These are phyloP conservation scores for Pseudomyrmex dendroicus DNA, from an alignment of 1,140 invertebrate species.

Conservation along the genomic window DNA sequence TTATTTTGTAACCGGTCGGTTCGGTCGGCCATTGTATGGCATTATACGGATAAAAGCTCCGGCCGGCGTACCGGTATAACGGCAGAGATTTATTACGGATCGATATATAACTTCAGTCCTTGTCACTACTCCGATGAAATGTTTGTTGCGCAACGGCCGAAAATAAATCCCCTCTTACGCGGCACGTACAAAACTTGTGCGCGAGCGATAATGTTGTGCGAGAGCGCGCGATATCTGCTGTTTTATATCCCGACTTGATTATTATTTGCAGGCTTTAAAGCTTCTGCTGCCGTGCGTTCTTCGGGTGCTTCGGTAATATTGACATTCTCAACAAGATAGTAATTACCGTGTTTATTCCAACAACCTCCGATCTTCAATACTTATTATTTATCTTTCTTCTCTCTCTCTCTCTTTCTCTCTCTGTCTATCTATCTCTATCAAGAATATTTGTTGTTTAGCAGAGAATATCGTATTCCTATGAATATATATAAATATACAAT, in stretches of 20 bases:
- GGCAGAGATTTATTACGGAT: constrained; percentile 77
- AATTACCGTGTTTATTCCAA: neutral
- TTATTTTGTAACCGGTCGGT: constrained; percentile 77
- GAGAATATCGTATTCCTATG: neutral
- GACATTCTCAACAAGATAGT: constrained; percentile 19
- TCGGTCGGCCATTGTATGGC: constrained; percentile 72
- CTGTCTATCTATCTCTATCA: neutral
- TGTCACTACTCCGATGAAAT: constrained; percentile 75
- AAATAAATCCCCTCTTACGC: constrained; percentile 74
- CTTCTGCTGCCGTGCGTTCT: neutral
- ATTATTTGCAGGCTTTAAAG: constrained; percentile 14
- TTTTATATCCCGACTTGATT: constrained; percentile 54
- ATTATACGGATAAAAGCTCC: constrained; percentile 78
- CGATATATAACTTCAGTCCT: constrained; percentile 73
- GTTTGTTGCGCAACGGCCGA: constrained; percentile 67
- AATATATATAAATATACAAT: too few species aligned
- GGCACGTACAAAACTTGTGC: constrained; percentile 68
- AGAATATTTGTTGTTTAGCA: neutral
- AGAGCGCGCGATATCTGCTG: constrained; percentile 23
- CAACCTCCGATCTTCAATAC: too few species aligned
- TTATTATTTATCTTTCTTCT: neutral
- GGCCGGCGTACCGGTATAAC: constrained; percentile 69
- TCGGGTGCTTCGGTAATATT: neutral
- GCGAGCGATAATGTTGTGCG: constrained; percentile 22
- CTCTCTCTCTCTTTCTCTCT: neutral